phyloP scores from a whole-genome alignment of 2,888 invertebrate species.

The Eucera pruinosa region DNA sequence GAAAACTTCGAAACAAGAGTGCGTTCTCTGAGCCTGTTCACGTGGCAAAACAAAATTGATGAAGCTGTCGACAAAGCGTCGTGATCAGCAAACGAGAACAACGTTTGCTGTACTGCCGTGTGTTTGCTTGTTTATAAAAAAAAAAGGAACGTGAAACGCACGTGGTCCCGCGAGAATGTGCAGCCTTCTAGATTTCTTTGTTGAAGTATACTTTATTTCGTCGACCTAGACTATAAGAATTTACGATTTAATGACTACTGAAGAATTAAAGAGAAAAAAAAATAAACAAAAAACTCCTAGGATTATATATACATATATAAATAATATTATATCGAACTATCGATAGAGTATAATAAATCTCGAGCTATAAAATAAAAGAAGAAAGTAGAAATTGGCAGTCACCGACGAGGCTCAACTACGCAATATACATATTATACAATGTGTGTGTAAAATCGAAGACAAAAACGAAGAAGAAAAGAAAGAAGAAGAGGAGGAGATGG shows the following conservation, averaged over 20 bases:
- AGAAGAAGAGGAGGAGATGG: neutral
- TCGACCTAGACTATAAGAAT: conserved; percentile 36
- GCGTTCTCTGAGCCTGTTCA: neutral
- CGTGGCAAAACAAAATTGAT: conserved; percentile 9
- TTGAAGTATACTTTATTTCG: conserved; percentile 38
- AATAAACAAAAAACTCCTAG: conserved; percentile 27
- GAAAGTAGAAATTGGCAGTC: conserved; percentile 19
- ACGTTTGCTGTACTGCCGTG: conserved; percentile 43
- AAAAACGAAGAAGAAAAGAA: neutral
- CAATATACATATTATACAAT: conserved; percentile 30
- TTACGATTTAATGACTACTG: conserved; percentile 27
- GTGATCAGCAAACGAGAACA: conserved; percentile 10
- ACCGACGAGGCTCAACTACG: conserved; percentile 49
- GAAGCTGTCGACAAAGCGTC: conserved; percentile 29
- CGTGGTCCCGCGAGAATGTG: conserved; percentile 16
- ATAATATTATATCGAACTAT: conserved; percentile 26
- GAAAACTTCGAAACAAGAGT: neutral
- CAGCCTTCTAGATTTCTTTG: conserved; percentile 41
- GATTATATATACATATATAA: conserved; percentile 17
- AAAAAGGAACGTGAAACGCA: neutral
- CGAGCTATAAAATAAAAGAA: neutral
- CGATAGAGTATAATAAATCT: conserved; percentile 37
- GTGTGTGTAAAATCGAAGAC: neutral
- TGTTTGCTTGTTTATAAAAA: conserved; percentile 24
- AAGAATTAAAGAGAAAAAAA: neutral